These are phyloP conservation scores for Rhabdophis nuchalis DNA, from an alignment of 2,797 vertebrate genomes.

Conservation along the genomic window DNA sequence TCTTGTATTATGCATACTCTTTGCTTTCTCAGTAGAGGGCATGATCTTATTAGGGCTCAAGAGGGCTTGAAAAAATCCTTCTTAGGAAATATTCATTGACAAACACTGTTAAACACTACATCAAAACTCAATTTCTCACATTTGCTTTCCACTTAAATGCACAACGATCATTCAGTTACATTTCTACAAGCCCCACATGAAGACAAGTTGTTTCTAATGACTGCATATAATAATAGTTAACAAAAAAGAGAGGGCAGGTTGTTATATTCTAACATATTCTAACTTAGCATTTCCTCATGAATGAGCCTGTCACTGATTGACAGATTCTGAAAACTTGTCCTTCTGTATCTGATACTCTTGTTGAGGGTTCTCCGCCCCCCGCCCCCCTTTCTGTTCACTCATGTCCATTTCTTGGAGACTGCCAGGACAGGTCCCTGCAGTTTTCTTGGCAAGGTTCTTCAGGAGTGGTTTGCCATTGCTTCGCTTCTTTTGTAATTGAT, in stretches of 20 bases:
- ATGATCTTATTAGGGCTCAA: not conserved
- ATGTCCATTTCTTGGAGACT: not conserved
- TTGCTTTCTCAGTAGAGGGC: not conserved
- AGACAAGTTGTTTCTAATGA: constrained; percentile 1
- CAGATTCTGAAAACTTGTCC: not conserved
- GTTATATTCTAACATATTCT: not conserved
- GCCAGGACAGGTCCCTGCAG: not conserved
- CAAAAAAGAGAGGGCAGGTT: not conserved
- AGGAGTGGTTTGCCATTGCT: not conserved
- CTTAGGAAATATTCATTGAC: not conserved
- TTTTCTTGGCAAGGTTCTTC: not conserved
- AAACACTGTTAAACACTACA: not conserved
- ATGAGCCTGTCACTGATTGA: not conserved
- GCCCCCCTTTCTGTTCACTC: not conserved
- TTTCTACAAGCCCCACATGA: not conserved
- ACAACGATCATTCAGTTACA: not conserved
- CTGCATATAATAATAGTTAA: not conserved
- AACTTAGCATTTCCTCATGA: not conserved
- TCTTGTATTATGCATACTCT: not conserved
- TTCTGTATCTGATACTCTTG: not conserved
- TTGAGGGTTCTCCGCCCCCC: not conserved
- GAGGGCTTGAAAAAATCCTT: not conserved
- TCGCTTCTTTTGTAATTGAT: not conserved
- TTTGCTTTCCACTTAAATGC: constrained; percentile 4
- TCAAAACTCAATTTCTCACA: not conserved